phyloP scores from a whole-genome alignment of 2,797 vertebrate genomes.

The Chloroceryle amazona region DNA sequence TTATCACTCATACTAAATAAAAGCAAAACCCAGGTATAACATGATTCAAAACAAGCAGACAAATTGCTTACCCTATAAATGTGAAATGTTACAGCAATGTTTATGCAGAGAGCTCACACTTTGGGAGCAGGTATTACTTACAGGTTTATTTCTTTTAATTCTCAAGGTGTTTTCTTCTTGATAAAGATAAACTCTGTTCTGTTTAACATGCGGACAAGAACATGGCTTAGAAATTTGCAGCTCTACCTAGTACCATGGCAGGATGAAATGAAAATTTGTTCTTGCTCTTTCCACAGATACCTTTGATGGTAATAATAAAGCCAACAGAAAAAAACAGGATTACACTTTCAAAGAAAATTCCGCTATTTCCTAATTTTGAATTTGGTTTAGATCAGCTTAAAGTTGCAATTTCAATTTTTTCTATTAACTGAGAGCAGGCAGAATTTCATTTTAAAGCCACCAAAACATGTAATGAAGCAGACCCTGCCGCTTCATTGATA shows the following conservation, averaged over 20 bases:
- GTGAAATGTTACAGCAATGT: background rate
- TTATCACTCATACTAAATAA: background rate
- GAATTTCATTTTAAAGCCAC: background rate
- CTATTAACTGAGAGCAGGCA: background rate
- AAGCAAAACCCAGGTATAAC: background rate
- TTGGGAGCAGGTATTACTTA: background rate
- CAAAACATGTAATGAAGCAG: background rate
- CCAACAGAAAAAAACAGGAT: background rate
- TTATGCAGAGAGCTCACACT: background rate
- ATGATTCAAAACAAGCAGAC: background rate
- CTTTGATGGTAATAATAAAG: background rate
- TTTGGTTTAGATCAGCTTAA: background rate
- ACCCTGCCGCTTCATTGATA: background rate
- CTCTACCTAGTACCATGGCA: background rate
- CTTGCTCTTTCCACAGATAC: background rate
- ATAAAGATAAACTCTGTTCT: background rate
- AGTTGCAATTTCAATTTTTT: background rate
- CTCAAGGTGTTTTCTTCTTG: background rate
- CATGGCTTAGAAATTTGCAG: background rate
- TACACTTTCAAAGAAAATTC: background rate
- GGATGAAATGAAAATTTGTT: background rate
- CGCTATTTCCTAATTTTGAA: background rate
- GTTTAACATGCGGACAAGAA: background rate
- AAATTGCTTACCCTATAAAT: background rate
- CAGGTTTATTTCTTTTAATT: background rate